These are phyloP conservation scores for Arion vulgaris DNA, from an alignment of 1,140 invertebrate species.

Conservation along the genomic window DNA sequence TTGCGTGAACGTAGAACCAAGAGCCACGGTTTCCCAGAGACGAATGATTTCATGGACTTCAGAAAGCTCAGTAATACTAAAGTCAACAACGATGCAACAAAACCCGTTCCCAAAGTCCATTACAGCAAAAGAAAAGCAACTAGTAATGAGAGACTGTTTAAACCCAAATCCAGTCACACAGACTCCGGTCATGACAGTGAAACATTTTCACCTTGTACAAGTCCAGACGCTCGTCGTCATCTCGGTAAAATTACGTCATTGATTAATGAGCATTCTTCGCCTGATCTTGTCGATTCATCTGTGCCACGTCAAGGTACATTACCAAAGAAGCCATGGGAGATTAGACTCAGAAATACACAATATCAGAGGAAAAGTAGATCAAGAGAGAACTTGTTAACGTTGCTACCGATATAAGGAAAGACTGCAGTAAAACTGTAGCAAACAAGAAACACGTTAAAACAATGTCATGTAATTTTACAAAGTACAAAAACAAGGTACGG, in stretches of 20 bases:
- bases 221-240: not conserved
- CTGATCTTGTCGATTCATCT: not conserved
- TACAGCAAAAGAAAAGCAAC: conserved; percentile 5
- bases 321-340: conserved; percentile 16
- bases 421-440: no score
- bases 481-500: no score
- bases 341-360: not conserved
- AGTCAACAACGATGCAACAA: not conserved
- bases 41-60: not conserved
- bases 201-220: not conserved
- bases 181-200: conserved; percentile 29
- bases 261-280: not conserved
- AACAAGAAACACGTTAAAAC: no score
- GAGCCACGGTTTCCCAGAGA: not conserved
- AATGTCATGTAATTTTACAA: no score
- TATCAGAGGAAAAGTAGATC: conserved; percentile 3
- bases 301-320: not conserved
- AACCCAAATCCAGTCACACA: not conserved
- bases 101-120: not conserved
- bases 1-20: not conserved
- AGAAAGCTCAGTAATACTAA: not conserved
- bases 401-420: not conserved
- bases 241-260: not conserved
- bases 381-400: not conserved
- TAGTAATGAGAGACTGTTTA: not conserved